Conservation (phyloP, 2,113 vertebrate genomes). For the Stercorarius parasiticus region DNA sequence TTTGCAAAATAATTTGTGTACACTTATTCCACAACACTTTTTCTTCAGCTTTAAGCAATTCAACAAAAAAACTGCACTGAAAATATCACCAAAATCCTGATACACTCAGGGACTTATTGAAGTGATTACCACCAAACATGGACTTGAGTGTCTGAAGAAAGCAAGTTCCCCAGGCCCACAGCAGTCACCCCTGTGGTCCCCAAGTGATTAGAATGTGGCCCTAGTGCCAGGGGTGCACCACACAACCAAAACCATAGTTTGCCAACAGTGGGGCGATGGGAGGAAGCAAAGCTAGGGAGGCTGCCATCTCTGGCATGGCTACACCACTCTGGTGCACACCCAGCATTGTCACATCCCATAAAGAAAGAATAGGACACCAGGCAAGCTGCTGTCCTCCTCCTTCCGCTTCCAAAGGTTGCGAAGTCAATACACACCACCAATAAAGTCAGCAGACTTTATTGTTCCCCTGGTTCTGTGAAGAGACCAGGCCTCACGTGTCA, state of each 20-base stretch:
- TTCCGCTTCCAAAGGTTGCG: not conserved
- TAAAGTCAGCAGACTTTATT: not conserved
- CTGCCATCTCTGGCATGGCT: not conserved
- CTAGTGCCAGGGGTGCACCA: not conserved
- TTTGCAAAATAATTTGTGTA: not conserved
- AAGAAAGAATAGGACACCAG: fast-evolving
- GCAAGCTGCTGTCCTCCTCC: not conserved
- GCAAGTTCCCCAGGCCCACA: not conserved
- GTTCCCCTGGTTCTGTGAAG: not conserved
- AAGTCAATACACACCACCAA: not conserved
- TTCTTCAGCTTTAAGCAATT: not conserved
- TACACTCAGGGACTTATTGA: not conserved
- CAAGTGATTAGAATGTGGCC: fast-evolving
- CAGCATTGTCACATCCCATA: fast-evolving
- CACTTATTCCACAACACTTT: not conserved
- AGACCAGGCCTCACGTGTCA: not conserved
- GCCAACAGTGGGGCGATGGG: not conserved
- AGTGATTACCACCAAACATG: not conserved
- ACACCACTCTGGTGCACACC: too few relatives aligned
- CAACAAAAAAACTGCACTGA: not conserved
- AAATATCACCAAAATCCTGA: not conserved
- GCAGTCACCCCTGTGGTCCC: not conserved
- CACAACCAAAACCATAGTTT: not conserved
- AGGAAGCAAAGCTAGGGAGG: not conserved
- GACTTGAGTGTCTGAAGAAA: not conserved